These are phyloP conservation scores for Dichetophora obliterata DNA, from an alignment of 2,888 invertebrate genomes.

Conservation along the genomic window DNA sequence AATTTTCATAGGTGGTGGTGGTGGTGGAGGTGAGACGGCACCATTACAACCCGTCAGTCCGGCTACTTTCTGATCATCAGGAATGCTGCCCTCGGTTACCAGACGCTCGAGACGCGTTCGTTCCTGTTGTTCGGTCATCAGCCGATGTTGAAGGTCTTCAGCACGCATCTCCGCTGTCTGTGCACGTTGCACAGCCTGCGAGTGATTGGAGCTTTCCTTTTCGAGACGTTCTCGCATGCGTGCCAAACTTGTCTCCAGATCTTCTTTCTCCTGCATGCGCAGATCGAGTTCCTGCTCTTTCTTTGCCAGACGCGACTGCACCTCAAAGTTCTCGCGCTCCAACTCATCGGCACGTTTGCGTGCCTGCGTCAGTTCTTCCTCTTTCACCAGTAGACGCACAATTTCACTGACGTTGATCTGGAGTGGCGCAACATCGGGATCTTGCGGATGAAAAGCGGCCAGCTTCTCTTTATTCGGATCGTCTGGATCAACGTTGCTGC, in stretches of 20 bases:
- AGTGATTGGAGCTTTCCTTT: slow-evolving; percentile 88
- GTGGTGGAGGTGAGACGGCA: slow-evolving; percentile 72
- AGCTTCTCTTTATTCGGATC: slow-evolving; percentile 66
- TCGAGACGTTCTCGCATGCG: slow-evolving; percentile 89
- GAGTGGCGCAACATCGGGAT: slow-evolving; percentile 88
- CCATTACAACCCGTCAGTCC: slow-evolving; percentile 71
- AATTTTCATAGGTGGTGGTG: slow-evolving; percentile 63
- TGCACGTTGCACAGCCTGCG: slow-evolving; percentile 85
- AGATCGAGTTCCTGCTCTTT: slow-evolving; percentile 94
- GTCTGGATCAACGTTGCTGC: slow-evolving; percentile 67
- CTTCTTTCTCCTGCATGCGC: slow-evolving; percentile 91
- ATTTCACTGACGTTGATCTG: slow-evolving; percentile 93
- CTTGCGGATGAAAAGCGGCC: slow-evolving; percentile 73
- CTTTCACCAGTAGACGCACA: slow-evolving; percentile 90
- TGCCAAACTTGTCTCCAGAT: slow-evolving; percentile 84
- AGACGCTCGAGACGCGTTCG: slow-evolving; percentile 85
- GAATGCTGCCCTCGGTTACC: slow-evolving; percentile 91
- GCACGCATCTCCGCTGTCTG: slow-evolving; percentile 73
- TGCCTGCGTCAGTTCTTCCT: slow-evolving; percentile 91
- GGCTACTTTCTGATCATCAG: slow-evolving; percentile 91
- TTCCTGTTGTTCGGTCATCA: slow-evolving; percentile 84
- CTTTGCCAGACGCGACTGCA: slow-evolving; percentile 88
- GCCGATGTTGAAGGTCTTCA: slow-evolving; percentile 76
- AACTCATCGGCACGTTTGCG: slow-evolving; percentile 88
- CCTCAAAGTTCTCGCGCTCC: slow-evolving; percentile 89